These are phyloP conservation scores for Drosophila serrata DNA, from an alignment of 1,140 invertebrate species.

Conservation along the genomic window DNA sequence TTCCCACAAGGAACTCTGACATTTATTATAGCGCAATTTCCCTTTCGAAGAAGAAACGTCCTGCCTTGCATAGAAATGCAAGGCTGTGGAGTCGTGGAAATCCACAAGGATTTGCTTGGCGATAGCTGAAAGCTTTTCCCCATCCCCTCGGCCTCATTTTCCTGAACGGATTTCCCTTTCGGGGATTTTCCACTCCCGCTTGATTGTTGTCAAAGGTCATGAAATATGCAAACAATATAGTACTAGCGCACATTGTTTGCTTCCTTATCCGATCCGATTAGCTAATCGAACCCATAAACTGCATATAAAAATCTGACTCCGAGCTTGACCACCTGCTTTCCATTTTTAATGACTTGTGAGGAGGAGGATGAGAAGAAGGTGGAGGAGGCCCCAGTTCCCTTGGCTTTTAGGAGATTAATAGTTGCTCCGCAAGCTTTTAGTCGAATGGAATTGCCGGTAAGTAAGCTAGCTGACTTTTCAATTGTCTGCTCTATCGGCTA, in stretches of 20 bases:
- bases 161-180: constrained; percentile 23
- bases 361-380: not conserved
- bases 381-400: constrained; percentile 1
- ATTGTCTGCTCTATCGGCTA: constrained; percentile 28
- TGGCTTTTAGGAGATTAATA: constrained; percentile 48
- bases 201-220: constrained; percentile 52
- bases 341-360: constrained; percentile 21
- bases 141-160: not conserved
- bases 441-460: constrained; percentile 27
- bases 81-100: constrained; percentile 67
- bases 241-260: constrained; percentile 30
- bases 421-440: constrained; percentile 32
- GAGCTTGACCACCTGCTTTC: constrained; percentile 22
- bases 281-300: constrained; percentile 66
- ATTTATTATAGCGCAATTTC: constrained; percentile 63
- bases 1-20: constrained; percentile 36
- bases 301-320: constrained; percentile 31
- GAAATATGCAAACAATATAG: constrained; percentile 67
- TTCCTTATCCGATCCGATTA: constrained; percentile 59
- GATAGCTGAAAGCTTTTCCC: constrained; percentile 70
- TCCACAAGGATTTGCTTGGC: constrained; percentile 68
- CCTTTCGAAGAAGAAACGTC: constrained; percentile 13
- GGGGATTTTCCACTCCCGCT: constrained; percentile 53
- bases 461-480: constrained; percentile 37
- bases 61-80: constrained; percentile 66